Conservation (phyloP, 2,888 invertebrate genomes). For the Lasius fuliginosus region DNA sequence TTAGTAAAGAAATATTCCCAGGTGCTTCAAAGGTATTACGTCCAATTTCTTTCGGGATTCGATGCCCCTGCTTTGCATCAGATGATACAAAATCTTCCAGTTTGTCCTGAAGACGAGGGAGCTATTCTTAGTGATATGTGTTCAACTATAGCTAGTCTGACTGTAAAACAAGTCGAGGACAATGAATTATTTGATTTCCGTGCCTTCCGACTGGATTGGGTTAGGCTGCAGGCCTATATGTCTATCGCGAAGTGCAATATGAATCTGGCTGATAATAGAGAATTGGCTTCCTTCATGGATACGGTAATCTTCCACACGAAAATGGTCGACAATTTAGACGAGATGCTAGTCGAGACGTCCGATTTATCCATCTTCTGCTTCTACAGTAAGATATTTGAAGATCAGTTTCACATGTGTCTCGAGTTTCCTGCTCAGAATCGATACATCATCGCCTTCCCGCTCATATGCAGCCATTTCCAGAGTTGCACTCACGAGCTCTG, state of each 20-base stretch:
- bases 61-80: conserved; percentile 97
- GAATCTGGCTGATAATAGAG: conserved; percentile 93
- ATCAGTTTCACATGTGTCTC: conserved; percentile 99
- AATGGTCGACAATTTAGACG: conserved; percentile 99
- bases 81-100: conserved; percentile 93
- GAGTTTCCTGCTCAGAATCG: conserved; percentile 99
- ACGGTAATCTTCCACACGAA: conserved; percentile 98
- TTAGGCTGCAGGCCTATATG: conserved; percentile 97
- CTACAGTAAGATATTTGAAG: conserved; percentile 98
- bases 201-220: conserved; percentile 98
- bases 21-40: conserved; percentile 98
- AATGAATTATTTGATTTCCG: conserved; percentile 98
- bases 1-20: conserved; percentile 98
- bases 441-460: conserved; percentile 98
- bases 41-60: conserved; percentile 98
- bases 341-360: conserved; percentile 98
- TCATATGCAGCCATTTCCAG: conserved; percentile 99
- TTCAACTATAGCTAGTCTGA: conserved; percentile 94
- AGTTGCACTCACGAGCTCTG: conserved; percentile 99
- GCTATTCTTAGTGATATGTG: conserved; percentile 97
- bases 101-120: conserved; percentile 97
- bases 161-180: conserved; percentile 98
- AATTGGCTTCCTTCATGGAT: conserved; percentile 96
- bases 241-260: conserved; percentile 94
- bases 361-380: conserved; percentile 99